Evolutionary conservation across 2,888 invertebrate genomes (phyloP).

Genomic region (Stomorhina lunata): DNA sequence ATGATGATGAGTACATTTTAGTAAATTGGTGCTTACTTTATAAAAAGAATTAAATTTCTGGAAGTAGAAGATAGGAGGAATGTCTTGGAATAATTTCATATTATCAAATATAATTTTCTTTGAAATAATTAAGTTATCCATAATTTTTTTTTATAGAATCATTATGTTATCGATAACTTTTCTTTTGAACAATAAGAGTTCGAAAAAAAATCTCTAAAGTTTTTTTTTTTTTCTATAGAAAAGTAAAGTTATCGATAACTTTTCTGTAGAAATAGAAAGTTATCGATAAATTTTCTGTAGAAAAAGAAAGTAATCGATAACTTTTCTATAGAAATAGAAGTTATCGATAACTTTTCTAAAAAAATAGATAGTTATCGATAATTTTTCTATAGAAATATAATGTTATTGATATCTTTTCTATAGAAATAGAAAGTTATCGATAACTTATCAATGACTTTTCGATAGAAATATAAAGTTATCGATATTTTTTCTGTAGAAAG

Average conservation of each 20-base stretch:
- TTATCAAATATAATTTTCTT: too few species aligned
- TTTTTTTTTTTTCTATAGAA: too few species aligned
- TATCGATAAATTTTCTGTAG: too few species aligned
- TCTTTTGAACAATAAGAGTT: too few species aligned
- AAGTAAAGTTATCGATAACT: too few species aligned
- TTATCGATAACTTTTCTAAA: neutral
- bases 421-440: neutral
- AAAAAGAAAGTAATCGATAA: too few species aligned
- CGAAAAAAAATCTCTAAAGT: too few species aligned
- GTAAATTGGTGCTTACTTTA: neutral
- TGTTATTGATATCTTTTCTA: neutral
- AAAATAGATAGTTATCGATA: too few species aligned
- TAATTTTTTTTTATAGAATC: neutral
- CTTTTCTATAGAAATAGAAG: neutral
- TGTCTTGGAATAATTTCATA: too few species aligned
- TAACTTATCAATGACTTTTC: neutral
- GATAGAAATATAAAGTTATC: neutral
- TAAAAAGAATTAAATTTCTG: neutral
- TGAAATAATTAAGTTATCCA: too few species aligned
- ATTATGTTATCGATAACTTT: neutral
- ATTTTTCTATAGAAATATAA: neutral
- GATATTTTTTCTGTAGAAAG: neutral
- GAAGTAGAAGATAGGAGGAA: neutral
- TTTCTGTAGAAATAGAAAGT: neutral
- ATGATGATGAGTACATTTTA: neutral